Evolutionary conservation across 2,888 invertebrate species (phyloP).

Genomic region (Tribolium freemani): DNA sequence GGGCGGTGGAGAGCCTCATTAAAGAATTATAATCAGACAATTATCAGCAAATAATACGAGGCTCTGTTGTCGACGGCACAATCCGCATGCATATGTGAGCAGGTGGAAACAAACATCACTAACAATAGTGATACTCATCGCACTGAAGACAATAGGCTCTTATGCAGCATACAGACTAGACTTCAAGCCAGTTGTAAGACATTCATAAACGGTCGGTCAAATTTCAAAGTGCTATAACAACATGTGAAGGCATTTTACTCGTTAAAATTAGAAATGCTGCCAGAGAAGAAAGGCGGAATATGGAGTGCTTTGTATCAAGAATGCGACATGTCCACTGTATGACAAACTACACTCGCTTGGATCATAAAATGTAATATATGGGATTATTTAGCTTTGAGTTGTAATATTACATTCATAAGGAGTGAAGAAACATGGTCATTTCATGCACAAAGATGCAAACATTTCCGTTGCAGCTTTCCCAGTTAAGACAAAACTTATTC

Average conservation of each 20-base stretch:
- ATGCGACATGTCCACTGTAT: conserved; percentile 6
- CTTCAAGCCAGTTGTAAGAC: conserved; percentile 24
- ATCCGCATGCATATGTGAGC: conserved; percentile 26
- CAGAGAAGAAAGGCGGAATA: conserved; percentile 1
- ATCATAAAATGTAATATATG: background rate
- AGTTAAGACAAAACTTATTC: background rate
- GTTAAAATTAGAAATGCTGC: conserved; percentile 26
- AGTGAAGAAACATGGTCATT: background rate
- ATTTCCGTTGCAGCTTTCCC: background rate
- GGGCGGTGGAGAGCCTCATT: background rate
- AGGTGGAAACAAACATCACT: conserved; percentile 31
- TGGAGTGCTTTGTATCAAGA: conserved; percentile 9
- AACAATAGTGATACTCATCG: conserved; percentile 25
- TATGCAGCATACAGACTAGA: conserved; percentile 14
- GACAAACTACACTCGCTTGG: background rate
- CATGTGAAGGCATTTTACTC: conserved; percentile 8
- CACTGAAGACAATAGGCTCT: conserved; percentile 36
- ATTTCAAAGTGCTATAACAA: conserved; percentile 17
- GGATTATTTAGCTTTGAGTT: conserved; percentile 4
- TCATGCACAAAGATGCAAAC: background rate
- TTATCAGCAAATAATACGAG: conserved; percentile 22
- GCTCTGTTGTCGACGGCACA: conserved; percentile 21
- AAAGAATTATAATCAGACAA: conserved; percentile 23
- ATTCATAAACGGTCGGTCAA: conserved; percentile 24
- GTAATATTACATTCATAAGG: background rate